These are phyloP conservation scores for Trematomus bernacchii DNA, from an alignment of 2,797 vertebrate genomes.

Conservation along the genomic window DNA sequence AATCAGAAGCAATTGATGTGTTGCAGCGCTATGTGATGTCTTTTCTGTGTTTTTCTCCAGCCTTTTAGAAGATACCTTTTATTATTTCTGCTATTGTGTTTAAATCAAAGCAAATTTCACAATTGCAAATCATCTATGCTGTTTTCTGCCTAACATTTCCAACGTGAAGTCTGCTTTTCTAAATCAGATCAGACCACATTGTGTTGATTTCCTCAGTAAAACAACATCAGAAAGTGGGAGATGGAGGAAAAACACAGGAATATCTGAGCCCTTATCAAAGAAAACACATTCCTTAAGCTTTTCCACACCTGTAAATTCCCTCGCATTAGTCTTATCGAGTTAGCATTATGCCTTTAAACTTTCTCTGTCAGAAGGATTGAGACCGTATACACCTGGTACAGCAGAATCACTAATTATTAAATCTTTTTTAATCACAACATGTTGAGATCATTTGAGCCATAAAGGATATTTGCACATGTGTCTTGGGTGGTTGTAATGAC, in stretches of 20 bases:
- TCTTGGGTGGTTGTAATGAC: conserved; percentile 19
- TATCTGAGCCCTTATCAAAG: background rate
- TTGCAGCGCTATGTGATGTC: conserved; percentile 1
- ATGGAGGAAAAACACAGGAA: background rate
- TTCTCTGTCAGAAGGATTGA: too few species aligned
- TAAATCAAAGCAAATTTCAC: conserved; percentile 59
- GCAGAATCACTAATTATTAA: conserved; percentile 21
- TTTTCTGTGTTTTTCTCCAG: conserved; percentile 21
- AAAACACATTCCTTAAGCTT: background rate
- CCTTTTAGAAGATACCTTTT: conserved; percentile 10
- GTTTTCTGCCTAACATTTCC: conserved; percentile 14
- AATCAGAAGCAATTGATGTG: background rate
- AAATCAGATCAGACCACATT: conserved; percentile 27
- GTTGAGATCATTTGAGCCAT: conserved; percentile 22
- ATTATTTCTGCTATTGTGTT: conserved; percentile 34
- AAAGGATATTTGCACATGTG: conserved; percentile 32
- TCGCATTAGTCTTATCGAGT: too few species aligned
- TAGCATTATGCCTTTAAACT: too few species aligned
- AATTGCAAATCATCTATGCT: background rate
- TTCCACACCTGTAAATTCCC: too few species aligned
- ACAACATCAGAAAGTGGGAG: background rate
- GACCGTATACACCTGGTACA: background rate
- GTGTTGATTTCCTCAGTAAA: conserved; percentile 10
- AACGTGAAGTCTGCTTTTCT: conserved; percentile 14
- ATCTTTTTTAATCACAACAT: conserved; percentile 20